These are phyloP conservation scores for Andrena chrysosceles DNA, from an alignment of 2,888 invertebrate genomes.

Conservation along the genomic window DNA sequence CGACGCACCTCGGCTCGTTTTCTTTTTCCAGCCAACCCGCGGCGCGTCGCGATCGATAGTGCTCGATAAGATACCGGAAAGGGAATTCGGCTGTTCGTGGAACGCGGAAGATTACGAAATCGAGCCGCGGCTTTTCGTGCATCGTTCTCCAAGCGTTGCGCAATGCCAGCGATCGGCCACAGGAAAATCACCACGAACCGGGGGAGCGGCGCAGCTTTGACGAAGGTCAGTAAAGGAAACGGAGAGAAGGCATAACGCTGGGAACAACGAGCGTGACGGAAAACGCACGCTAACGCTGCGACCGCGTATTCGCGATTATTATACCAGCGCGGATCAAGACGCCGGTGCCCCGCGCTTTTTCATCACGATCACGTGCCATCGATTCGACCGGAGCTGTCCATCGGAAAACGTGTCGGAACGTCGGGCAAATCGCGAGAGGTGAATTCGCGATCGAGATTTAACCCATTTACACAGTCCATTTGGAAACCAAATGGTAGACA, in stretches of 20 bases:
- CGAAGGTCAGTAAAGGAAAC: constrained; percentile 60
- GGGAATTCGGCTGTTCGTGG: background rate
- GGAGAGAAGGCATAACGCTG: constrained; percentile 30
- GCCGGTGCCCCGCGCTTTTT: constrained; percentile 12
- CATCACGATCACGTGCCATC: constrained; percentile 48
- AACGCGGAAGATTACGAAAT: background rate
- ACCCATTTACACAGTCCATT: constrained; percentile 32
- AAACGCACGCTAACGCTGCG: constrained; percentile 52
- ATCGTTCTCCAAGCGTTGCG: constrained; percentile 39
- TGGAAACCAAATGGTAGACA: background rate
- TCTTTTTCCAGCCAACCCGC: background rate
- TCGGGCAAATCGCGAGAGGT: constrained; percentile 44
- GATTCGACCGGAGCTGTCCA: constrained; percentile 53
- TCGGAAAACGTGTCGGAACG: constrained; percentile 63
- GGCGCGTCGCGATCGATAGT: constrained; percentile 31
- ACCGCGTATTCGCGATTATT: constrained; percentile 35
- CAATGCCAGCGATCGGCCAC: constrained; percentile 32
- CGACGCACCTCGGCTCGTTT: background rate
- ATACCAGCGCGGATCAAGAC: background rate
- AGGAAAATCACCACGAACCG: constrained; percentile 53
- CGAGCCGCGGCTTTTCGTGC: background rate
- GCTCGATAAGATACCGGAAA: constrained; percentile 30
- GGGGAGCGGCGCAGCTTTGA: constrained; percentile 44
- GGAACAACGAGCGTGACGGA: constrained; percentile 36
- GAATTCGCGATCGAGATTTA: constrained; percentile 53